Percentiles rank a stretch among this genome's conserved stretches.
phyloP scores from a whole-genome alignment of 2,888 invertebrate genomes.

The Anarsia innoxiella region DNA sequence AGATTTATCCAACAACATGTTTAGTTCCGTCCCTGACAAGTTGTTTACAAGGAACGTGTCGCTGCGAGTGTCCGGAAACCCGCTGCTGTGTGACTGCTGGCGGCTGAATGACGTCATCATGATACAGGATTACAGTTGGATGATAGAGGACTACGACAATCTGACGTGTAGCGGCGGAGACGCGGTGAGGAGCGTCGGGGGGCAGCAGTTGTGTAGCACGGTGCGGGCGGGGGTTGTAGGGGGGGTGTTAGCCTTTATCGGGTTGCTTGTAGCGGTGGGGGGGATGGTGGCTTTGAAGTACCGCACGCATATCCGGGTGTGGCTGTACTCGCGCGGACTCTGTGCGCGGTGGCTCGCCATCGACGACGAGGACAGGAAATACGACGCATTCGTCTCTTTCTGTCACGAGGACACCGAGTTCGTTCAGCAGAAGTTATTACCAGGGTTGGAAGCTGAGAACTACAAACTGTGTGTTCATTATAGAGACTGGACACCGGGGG shows the following conservation, averaged over 20 bases:
- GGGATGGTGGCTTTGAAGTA: constrained; percentile 19
- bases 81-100: constrained; percentile 24
- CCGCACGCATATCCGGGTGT: constrained; percentile 16
- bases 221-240: constrained; percentile 17
- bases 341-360: constrained; percentile 17
- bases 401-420: constrained; percentile 84
- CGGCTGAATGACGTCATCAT: constrained; percentile 12
- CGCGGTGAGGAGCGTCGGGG: constrained; percentile 15
- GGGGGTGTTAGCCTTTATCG: constrained; percentile 15
- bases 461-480: constrained; percentile 80
- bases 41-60: constrained; percentile 12
- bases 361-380: constrained; percentile 40
- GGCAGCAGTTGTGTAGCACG: constrained; percentile 24
- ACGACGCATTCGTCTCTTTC: constrained; percentile 88
- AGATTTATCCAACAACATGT: constrained; percentile 21
- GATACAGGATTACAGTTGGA: constrained; percentile 7
- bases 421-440: constrained; percentile 78
- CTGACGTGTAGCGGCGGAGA: constrained; percentile 20
- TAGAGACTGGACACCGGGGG: constrained; percentile 84
- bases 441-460: constrained; percentile 74
- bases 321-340: constrained; percentile 19
- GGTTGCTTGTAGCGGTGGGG: constrained; percentile 7
- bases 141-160: constrained; percentile 18
- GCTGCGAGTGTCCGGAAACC: constrained; percentile 22
- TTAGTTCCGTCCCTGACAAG: constrained; percentile 15